Percentiles rank a stretch among this genome's conserved stretches.
These are phyloP conservation scores for Isurus oxyrinchus DNA, from an alignment of 2,113 vertebrate genomes.

Conservation along the genomic window DNA sequence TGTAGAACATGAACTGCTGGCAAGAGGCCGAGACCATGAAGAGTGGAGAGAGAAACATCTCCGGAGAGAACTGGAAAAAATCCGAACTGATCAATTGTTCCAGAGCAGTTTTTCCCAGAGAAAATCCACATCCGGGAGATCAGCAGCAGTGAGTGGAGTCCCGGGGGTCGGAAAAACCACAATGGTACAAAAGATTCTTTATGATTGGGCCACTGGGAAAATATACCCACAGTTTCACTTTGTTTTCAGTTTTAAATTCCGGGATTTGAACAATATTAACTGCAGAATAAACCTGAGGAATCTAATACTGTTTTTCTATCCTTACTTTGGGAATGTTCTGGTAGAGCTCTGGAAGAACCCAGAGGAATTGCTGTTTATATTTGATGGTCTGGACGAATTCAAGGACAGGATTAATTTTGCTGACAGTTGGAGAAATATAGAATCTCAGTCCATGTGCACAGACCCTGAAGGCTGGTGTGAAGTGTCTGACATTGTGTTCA, in stretches of 20 bases:
- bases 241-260: background rate
- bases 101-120: background rate
- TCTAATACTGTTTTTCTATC: background rate
- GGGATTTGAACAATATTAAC: background rate
- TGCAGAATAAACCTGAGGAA: background rate
- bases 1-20: background rate
- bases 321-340: background rate
- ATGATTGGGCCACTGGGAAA: background rate
- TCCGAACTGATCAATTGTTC: background rate
- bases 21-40: background rate
- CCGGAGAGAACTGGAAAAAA: background rate
- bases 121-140: background rate
- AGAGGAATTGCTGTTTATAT: background rate
- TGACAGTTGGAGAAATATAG: no score
- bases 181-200: background rate
- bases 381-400: slow-evolving; percentile 4
- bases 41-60: background rate
- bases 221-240: background rate
- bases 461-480: background rate
- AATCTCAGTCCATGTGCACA: background rate
- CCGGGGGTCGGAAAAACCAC: background rate
- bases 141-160: background rate
- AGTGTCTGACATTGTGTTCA: background rate
- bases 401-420: background rate
- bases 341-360: background rate